Base-by-base conservation (phyloP, 2,113 vertebrate genomes). In the Chinchilla lanigera region DNA sequence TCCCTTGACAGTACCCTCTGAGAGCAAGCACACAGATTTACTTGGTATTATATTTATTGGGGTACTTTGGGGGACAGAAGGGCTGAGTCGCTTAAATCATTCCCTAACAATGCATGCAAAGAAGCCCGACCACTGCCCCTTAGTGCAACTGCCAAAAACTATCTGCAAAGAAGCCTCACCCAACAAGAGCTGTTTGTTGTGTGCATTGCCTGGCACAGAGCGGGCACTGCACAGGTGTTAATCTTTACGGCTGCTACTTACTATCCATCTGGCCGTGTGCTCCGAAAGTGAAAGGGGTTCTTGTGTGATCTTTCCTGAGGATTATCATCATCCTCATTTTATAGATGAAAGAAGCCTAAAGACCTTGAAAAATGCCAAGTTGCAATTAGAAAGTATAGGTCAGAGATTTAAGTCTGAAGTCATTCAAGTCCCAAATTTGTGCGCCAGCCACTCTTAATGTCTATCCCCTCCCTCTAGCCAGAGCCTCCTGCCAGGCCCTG, bases 321-420 rank as follows among this genome's bases (percentile, higher is more conserved):
- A 56, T 92, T 69, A 13, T 5, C 16, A 58, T 47, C n/a, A 71
- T 52, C 38, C 19, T 44, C 19, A 1, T 30, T 94, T 90, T 78
- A n/a, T 52, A 90, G 73, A 83, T 56, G 16, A 78, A 67, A 86
- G 35, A 41, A 71, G 52, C 67, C 47, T 86, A 41, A 35, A 94
- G 65, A 91, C 41, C 83, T 92, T 71, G 24, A 87, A 73, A 87
- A 69, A 81, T 33, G 30, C 33, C 47, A 20, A 61, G 35, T 90
- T 82, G 56, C 63, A 67, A 30, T 10, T 24, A 89, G 50, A 75
- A 89, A 54, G 24, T 14, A 75, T 12, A 56, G 22, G 24, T 67
- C 17, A 86, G n/a, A 87, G 35, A 44, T 61, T 94, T 75, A 93
- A 60, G 88, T 91, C 41, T 33, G 75, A 67, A 67, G n/a, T 61